These are phyloP conservation scores for Crax fasciolata DNA, from an alignment of 2,797 vertebrate species.

Conservation along the genomic window DNA sequence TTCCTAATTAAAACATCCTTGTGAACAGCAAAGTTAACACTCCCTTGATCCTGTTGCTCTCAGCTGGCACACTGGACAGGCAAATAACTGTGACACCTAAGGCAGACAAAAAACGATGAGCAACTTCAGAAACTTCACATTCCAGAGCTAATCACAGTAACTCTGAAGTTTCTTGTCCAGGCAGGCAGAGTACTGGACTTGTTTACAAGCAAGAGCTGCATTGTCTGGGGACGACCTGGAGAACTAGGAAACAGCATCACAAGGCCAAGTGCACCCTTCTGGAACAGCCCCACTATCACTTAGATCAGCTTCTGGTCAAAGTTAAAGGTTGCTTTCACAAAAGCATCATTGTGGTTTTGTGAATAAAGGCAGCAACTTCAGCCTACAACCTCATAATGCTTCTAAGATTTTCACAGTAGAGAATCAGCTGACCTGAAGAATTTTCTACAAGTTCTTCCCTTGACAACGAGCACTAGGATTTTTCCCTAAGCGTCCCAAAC, in stretches of 20 bases:
- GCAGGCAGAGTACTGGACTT: constrained; percentile 15
- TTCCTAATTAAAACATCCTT: neutral
- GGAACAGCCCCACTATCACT: neutral
- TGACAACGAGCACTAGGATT: neutral
- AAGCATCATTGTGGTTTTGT: neutral
- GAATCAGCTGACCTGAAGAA: neutral
- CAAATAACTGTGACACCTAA: neutral
- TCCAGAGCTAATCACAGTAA: constrained; percentile 51
- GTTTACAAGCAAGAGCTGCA: constrained; percentile 33
- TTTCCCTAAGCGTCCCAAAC: constrained; percentile 38
- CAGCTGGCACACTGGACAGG: neutral
- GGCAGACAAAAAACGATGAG: neutral
- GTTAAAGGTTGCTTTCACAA: neutral
- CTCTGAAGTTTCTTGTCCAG: constrained; percentile 29
- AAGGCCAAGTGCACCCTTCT: neutral
- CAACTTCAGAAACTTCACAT: constrained; percentile 35
- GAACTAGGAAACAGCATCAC: neutral
- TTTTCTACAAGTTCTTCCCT: neutral
- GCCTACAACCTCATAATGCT: neutral
- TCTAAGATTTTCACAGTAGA: constrained; percentile 38
- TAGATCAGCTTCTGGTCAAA: neutral
- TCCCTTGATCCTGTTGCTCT: neutral
- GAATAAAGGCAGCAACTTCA: neutral
- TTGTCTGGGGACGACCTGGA: neutral
- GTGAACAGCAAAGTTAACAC: neutral